Base-by-base conservation (phyloP, 2,888 invertebrate genomes). In the Agonopterix heracliana region DNA sequence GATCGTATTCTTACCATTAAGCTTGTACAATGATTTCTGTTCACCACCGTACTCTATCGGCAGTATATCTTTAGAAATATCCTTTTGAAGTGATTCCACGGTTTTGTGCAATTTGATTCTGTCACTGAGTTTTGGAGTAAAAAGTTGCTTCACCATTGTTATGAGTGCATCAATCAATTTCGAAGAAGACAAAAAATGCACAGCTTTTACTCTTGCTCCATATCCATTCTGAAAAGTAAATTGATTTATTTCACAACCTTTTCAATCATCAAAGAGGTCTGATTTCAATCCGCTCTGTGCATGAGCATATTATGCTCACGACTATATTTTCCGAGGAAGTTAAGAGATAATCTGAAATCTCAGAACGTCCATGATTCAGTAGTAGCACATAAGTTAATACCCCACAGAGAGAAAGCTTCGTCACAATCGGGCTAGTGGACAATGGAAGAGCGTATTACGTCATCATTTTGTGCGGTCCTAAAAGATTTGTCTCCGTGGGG, bases 221-320 rank as follows among this genome's bases (percentile, higher is more conserved):
- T 69, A 78, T 3, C 76, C 77, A 56, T 79, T 72, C 84, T 84
- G 63, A 14, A 78, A 71, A 34, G n/a, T 38, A 49, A 12, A 13
- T 17, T 42, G 9, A 14, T 9, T 11, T n/a, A 73, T 73, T 0
- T 41, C 1, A 68, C 61, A 17, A 1, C 17, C 2, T 17, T 17
- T 17, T 1, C 17, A 17, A 17, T 17, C 2, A 3, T 17, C 17
- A 14, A 14, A 14, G 14, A n/a, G n/a, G n/a, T n/a, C n/a, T n/a
- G n/a, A n/a, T n/a, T n/a, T n/a, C n/a, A n/a, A n/a, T n/a, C n/a
- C n/a, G n/a, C n/a, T n/a, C n/a, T n/a, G n/a, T n/a, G n/a, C n/a
- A n/a, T n/a, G n/a, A n/a, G n/a, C n/a, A n/a, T n/a, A n/a, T n/a
- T n/a, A n/a, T n/a, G n/a, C n/a, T n/a, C n/a, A n/a, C n/a, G n/a